Evolutionary conservation across 2,888 invertebrate genomes (phyloP).

Genomic region (Leucoma salicis): DNA sequence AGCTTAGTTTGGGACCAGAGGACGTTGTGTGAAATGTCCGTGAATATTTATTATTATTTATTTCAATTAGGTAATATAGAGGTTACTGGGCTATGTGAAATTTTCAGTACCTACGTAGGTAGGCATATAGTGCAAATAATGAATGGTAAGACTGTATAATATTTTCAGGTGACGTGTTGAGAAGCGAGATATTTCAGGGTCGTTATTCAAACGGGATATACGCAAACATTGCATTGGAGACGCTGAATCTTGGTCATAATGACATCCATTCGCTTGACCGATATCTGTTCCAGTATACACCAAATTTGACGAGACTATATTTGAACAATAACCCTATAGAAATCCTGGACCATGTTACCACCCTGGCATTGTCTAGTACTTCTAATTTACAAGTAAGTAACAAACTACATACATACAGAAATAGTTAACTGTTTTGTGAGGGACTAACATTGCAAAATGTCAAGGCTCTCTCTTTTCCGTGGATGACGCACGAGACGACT

Average conservation of each 20-base stretch:
- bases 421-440: too few species aligned
- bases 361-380: conserved; percentile 80
- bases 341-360: conserved; percentile 82
- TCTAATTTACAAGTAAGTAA: conserved; percentile 75
- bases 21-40: too few species aligned
- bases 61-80: too few species aligned
- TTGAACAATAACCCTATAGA: conserved; percentile 84
- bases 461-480: too few species aligned
- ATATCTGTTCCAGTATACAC: conserved; percentile 84
- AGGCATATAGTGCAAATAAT: too few species aligned
- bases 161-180: conserved; percentile 81
- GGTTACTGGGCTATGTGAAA: too few species aligned
- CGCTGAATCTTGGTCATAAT: conserved; percentile 85
- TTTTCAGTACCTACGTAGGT: too few species aligned
- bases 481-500: too few species aligned
- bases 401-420: not conserved
- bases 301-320: conserved; percentile 81
- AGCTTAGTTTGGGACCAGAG: too few species aligned
- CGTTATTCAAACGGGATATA: conserved; percentile 81
- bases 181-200: conserved; percentile 85
- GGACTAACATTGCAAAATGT: too few species aligned
- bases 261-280: conserved; percentile 83
- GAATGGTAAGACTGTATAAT: too few species aligned
- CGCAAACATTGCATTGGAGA: conserved; percentile 81
- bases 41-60: too few species aligned